Evolutionary conservation across 2,888 invertebrate species (phyloP).

Genomic region (Strigamia maritima): DNA sequence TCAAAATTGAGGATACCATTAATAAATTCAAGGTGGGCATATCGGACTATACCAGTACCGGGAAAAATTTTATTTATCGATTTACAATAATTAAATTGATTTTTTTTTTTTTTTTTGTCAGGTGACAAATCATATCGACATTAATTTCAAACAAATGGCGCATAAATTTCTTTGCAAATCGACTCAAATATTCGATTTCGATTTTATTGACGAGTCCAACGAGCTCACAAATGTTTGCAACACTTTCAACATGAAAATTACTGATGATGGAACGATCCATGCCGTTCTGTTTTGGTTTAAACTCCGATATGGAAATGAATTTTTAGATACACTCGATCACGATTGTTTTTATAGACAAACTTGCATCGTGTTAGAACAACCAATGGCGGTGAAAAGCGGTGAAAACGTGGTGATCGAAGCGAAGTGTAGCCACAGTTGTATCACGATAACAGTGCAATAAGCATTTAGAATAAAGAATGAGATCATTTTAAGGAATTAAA

Average conservation of each 20-base stretch:
- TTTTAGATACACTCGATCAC: constrained; percentile 42
- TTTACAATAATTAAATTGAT: not conserved
- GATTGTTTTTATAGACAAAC: constrained; percentile 48
- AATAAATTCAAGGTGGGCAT: constrained; percentile 51
- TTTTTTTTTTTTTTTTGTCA: constrained; percentile 40
- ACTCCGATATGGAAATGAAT: constrained; percentile 44
- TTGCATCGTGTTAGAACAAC: constrained; percentile 46
- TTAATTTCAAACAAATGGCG: constrained; percentile 44
- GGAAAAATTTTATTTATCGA: not conserved
- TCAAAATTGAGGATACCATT: constrained; percentile 48
- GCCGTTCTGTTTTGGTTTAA: constrained; percentile 50
- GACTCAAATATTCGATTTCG: constrained; percentile 7
- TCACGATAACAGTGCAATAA: constrained; percentile 39
- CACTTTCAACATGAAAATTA: not conserved
- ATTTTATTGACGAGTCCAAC: not conserved
- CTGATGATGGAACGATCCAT: constrained; percentile 44
- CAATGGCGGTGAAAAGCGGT: constrained; percentile 44
- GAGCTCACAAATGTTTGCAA: not conserved
- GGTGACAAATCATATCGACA: constrained; percentile 48
- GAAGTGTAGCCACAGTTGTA: constrained; percentile 47
- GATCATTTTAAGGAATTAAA: no score
- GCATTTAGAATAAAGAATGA: no score
- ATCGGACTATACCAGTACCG: no score
- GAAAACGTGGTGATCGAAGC: constrained; percentile 44
- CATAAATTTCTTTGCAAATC: not conserved